These are phyloP conservation scores for Augiades crinisus DNA, from an alignment of 2,888 invertebrate species.

Conservation along the genomic window DNA sequence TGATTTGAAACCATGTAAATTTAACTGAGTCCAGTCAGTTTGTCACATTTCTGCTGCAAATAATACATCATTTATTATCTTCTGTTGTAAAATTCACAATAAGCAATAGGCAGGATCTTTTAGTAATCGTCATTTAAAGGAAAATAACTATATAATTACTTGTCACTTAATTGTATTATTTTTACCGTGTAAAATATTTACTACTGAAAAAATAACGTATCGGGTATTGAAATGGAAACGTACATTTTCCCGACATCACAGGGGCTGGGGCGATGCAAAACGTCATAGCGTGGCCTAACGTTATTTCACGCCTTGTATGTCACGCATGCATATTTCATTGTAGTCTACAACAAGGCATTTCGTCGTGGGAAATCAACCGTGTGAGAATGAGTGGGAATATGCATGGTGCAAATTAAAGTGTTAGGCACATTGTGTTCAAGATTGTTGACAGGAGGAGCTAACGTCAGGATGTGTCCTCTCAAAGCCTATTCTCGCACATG, in stretches of 20 bases:
- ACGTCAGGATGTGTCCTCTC: too few relatives aligned
- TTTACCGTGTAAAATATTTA: too few relatives aligned
- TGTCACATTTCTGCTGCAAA: too few relatives aligned
- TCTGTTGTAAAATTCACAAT: too few relatives aligned
- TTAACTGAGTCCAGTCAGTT: too few relatives aligned
- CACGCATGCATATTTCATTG: slow-evolving; percentile 74
- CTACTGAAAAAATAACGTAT: slow-evolving; percentile 31
- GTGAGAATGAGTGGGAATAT: slow-evolving; percentile 35
- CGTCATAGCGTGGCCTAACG: slow-evolving; percentile 48
- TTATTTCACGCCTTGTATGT: slow-evolving; percentile 64
- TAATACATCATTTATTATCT: slow-evolving; percentile 9
- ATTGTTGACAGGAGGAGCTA: not conserved
- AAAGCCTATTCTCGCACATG: too few relatives aligned
- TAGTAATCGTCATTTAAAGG: too few relatives aligned
- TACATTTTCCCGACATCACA: slow-evolving; percentile 32
- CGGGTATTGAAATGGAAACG: slow-evolving; percentile 37
- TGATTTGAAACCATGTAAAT: too few relatives aligned
- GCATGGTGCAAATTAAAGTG: slow-evolving; percentile 34
- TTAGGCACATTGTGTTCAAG: not conserved
- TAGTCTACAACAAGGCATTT: slow-evolving; percentile 54
- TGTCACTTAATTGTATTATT: too few relatives aligned
- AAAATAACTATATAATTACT: too few relatives aligned
- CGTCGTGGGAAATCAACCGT: slow-evolving; percentile 66
- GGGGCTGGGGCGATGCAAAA: slow-evolving; percentile 42
- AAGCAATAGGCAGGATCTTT: too few relatives aligned